phyloP scores from a whole-genome alignment of 2,797 vertebrate genomes.

The Leptatherina wallacei region DNA sequence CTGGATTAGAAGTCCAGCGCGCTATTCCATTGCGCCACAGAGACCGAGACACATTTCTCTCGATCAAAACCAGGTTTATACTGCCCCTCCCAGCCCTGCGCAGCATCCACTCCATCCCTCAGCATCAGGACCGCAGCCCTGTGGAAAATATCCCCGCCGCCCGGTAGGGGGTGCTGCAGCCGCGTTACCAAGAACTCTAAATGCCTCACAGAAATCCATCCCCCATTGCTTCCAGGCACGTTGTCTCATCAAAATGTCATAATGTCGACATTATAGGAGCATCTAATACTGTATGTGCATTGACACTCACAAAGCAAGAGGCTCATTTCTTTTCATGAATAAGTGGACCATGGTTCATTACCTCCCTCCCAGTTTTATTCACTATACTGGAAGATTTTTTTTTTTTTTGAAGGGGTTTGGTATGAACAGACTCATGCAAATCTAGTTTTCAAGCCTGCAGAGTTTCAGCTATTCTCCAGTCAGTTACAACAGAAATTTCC shows the following conservation, averaged over 20 bases:
- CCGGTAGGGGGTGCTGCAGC: slow-evolving; percentile 77
- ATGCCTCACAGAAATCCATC: slow-evolving; percentile 17
- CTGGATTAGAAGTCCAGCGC: slow-evolving; percentile 99
- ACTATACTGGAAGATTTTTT: background rate
- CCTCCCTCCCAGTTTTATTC: slow-evolving; percentile 5
- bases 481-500: slow-evolving; percentile 30
- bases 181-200: slow-evolving; percentile 20
- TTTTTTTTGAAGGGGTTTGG: background rate
- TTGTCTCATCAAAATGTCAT: slow-evolving; percentile 54
- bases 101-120: slow-evolving; percentile 66
- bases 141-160: background rate
- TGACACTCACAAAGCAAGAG: slow-evolving; percentile 4
- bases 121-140: slow-evolving; percentile 81
- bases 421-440: slow-evolving; percentile 22
- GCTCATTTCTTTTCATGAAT: slow-evolving; percentile 11
- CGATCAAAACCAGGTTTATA: slow-evolving; percentile 70
- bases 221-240: slow-evolving; percentile 31
- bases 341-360: slow-evolving; percentile 30
- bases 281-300: slow-evolving; percentile 24
- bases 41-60: slow-evolving; percentile 86
- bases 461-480: slow-evolving; percentile 19
- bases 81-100: slow-evolving; percentile 55
- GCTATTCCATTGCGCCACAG: slow-evolving; percentile 99
- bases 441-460: slow-evolving; percentile 8
- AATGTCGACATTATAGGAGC: slow-evolving; percentile 33